Base-by-base conservation (phyloP, 1,140 invertebrate genomes). In the Brachionus rotundiformis region DNA sequence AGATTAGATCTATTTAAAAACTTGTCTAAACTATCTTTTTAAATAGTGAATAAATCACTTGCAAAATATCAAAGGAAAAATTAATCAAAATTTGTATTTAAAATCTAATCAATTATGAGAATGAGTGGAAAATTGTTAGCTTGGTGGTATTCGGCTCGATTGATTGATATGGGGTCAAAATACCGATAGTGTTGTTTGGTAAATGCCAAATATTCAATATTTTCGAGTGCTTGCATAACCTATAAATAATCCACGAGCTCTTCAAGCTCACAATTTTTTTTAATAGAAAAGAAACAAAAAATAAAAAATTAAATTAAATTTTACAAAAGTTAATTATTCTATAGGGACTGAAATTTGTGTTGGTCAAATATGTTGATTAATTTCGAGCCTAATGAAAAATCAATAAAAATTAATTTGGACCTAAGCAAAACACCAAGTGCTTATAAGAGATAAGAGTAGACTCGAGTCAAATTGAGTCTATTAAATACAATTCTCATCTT, bases 401-500 rank as follows among this genome's bases (percentile, higher is more conserved):
- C 47, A 54, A 54, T 54, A 54, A 23, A 23, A 54, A 19, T 19
- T 54, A 8, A 23, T 54, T 23, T 19, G 16, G 19, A 8, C 47
- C 47, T 19, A 54, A 54, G 23, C 19, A 54, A 54, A n/a, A n/a
- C n/a, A n/a, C n/a, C n/a, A n/a, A 54, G 19, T 54, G 47, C 47
- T 54, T 54, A 8, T 23, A n/a, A 25, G 19, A 54, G 47, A 54
- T 54, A 54, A 54, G 36, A 39, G 13, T 39, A 39, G 47, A 19
- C 47, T 54, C 47, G 47, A 54, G 47, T 19, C 47, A 54, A 25
- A 54, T 54, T 54, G 23, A 54, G 16, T 54, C 47, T 54, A 54
- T 54, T 54, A 19, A 54, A 54, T 54, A 54, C 16, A 54, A 54
- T 54, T 54, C 47, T 54, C 47, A 54, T 54, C 47, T 54, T n/a